Evolutionary conservation across 2,888 invertebrate genomes (phyloP).

Genomic region (Metacarcinus magister): DNA sequence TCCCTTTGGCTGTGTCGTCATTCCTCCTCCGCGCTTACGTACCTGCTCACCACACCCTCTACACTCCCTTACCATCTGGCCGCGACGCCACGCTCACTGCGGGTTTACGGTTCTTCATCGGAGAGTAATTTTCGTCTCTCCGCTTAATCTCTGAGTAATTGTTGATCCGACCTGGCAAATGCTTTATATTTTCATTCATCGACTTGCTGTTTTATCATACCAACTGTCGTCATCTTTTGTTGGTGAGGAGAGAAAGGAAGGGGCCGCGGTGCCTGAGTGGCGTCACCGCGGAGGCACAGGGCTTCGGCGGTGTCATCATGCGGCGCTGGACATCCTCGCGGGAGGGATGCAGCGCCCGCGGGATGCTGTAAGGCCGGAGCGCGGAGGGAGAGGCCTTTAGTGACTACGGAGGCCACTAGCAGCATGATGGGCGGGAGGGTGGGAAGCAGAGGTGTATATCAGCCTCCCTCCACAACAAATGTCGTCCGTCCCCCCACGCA

Average conservation of each 20-base stretch:
- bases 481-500: conserved; percentile 64
- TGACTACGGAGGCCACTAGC: conserved; percentile 26
- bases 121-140: conserved; percentile 36
- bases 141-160: not conserved
- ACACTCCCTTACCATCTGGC: not conserved
- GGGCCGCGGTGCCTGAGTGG: not conserved
- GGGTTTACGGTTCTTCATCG: not conserved
- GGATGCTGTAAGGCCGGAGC: not conserved
- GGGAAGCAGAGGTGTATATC: conserved; percentile 22
- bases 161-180: not conserved
- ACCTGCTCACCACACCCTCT: not conserved
- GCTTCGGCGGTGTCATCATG: not conserved
- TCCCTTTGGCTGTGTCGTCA: not conserved
- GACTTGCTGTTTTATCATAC: not conserved
- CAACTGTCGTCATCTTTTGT: not conserved
- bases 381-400: not conserved
- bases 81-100: not conserved
- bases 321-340: not conserved
- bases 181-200: not conserved
- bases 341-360: not conserved
- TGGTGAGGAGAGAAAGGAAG: not conserved
- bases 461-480: conserved; percentile 55
- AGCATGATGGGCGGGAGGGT: not conserved
- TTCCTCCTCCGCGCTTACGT: conserved; percentile 28
- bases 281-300: not conserved